phyloP scores from a whole-genome alignment of 2,888 invertebrate species.

The Sinhomidia bicolor region DNA sequence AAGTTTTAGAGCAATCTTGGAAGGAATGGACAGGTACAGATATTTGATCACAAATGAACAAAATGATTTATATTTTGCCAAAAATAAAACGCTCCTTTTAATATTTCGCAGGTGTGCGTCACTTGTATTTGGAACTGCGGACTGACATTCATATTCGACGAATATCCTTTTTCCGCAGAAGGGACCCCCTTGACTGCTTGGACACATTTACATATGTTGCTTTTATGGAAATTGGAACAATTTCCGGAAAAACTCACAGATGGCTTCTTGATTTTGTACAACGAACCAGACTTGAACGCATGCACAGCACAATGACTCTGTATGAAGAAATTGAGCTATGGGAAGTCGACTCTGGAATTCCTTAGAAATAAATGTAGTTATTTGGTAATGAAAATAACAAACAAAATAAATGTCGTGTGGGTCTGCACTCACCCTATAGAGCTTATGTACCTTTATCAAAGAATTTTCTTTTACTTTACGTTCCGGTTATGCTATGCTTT shows the following conservation, averaged over 20 bases:
- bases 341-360: conserved; percentile 65
- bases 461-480: neutral
- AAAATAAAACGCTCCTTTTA: no score
- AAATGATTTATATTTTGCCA: conserved; percentile 12
- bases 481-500: neutral
- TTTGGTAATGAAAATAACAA: no score
- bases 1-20: conserved; percentile 81
- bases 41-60: neutral
- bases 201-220: conserved; percentile 82
- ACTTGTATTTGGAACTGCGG: conserved; percentile 82
- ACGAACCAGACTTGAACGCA: conserved; percentile 82
- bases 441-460: conserved; percentile 14
- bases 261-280: conserved; percentile 82
- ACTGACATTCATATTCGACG: conserved; percentile 82
- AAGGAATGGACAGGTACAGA: conserved; percentile 82
- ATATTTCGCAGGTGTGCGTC: conserved; percentile 81
- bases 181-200: conserved; percentile 81
- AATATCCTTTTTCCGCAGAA: conserved; percentile 82
- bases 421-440: no score
- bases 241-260: conserved; percentile 81
- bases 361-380: neutral
- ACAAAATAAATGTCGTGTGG: no score
- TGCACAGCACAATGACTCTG: conserved; percentile 82
- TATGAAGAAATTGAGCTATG: conserved; percentile 80
- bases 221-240: conserved; percentile 82